Evolutionary conservation across 1,140 invertebrate genomes (phyloP).

Genomic region (Aethina tumida): DNA sequence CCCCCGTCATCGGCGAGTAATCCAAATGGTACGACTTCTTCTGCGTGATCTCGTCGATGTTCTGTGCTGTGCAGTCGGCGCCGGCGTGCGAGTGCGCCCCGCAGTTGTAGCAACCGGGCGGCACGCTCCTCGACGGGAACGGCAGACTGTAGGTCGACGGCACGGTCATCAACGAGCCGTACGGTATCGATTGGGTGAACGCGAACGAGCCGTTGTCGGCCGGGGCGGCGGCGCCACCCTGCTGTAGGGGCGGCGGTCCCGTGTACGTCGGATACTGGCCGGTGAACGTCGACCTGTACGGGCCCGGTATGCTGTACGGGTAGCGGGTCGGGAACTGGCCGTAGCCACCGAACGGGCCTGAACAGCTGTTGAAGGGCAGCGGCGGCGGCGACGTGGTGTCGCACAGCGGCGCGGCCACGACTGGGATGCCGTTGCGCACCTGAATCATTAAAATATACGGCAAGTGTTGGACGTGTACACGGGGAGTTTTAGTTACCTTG

Average conservation of each 20-base stretch:
- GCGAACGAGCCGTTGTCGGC: conserved; percentile 40
- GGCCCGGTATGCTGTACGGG: conserved; percentile 14
- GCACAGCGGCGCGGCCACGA: conserved; percentile 33
- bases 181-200: conserved; percentile 36
- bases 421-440: conserved; percentile 36
- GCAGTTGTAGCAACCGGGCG: conserved; percentile 59
- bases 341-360: not conserved
- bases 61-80: conserved; percentile 72
- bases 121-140: conserved; percentile 28
- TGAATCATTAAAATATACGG: no score
- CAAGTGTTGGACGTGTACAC: conserved; percentile 36
- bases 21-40: conserved; percentile 46
- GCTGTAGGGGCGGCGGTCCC: conserved; percentile 15
- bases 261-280: conserved; percentile 24
- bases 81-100: conserved; percentile 67
- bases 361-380: conserved; percentile 31
- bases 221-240: conserved; percentile 18
- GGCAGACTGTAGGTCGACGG: conserved; percentile 37
- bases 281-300: conserved; percentile 22
- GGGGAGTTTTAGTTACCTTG: no score
- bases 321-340: no score
- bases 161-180: conserved; percentile 32
- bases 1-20: conserved; percentile 8
- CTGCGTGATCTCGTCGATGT: conserved; percentile 77
- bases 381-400: conserved; percentile 23